Conservation (phyloP, 23 tunicate species). For the Ciona savignyi region DNA sequence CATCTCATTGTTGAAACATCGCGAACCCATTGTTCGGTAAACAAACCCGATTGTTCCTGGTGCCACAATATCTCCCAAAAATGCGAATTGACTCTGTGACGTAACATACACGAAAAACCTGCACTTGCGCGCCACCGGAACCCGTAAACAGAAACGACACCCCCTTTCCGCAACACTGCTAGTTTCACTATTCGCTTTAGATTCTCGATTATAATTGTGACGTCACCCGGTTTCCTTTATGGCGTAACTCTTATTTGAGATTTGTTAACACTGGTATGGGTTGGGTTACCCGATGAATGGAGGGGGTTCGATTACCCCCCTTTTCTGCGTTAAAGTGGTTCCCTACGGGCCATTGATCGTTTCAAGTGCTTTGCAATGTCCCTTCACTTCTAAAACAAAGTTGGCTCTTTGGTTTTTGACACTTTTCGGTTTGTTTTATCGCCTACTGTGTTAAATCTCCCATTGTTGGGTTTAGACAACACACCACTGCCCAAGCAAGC, state of each 20-base stretch:
- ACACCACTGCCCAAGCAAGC: slow-evolving; percentile 1
- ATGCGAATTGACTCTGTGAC: too few relatives aligned
- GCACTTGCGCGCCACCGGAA: too few relatives aligned
- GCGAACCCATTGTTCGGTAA: too few relatives aligned
- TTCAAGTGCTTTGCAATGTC: neutral
- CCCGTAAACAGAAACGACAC: too few relatives aligned
- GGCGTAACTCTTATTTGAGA: too few relatives aligned
- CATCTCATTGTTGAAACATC: too few relatives aligned
- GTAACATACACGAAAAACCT: too few relatives aligned
- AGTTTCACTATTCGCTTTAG: too few relatives aligned
- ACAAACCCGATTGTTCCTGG: too few relatives aligned
- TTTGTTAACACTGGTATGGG: too few relatives aligned
- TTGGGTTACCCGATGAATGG: neutral
- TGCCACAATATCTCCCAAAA: too few relatives aligned
- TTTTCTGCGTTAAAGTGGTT: neutral
- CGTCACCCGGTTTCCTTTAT: neutral
- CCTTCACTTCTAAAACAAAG: neutral
- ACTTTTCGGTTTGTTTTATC: slow-evolving; percentile 26
- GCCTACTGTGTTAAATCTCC: slow-evolving; percentile 11
- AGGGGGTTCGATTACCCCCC: neutral
- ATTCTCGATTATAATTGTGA: neutral
- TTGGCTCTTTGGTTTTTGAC: slow-evolving; percentile 16
- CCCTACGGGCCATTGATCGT: neutral
- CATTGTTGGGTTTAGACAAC: neutral
- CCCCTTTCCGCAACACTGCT: too few relatives aligned